Evolutionary conservation across 1,140 invertebrate genomes (phyloP), one percentile per base, ranked within the genome.

Genomic region (Druon quercuslanigerum): DNA sequence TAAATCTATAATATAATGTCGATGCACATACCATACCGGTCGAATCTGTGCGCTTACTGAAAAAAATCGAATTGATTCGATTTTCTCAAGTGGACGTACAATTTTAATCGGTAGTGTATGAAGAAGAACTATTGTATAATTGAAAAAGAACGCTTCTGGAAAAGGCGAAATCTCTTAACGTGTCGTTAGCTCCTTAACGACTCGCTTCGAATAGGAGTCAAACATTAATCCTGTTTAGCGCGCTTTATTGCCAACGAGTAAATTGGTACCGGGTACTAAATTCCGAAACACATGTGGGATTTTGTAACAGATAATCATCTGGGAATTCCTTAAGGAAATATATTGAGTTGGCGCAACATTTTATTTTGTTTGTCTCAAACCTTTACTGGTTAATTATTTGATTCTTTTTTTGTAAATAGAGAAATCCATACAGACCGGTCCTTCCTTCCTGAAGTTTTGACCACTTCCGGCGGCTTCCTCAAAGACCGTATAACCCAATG

Each of bases 141-240:
- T 66, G 46, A 46, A 40, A n/a, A 14, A 66, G 33, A 66, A n/a
- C 14, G 33, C 25, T 50, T 20, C 13, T 20, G 40, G n/a, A 71
- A 46, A 74, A 71, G 57, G 33, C 20, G 60, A 70, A 78, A 78
- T 74, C 72, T 72, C 50, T 73, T 66, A 51, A 75, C 74, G 51
- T 60, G 16, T 16, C 33, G 17, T 51, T 73, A 50, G 54, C 20
- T 72, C 46, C 33, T 54, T 11, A 40, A 33, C 60, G 60, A 66
- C 60, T 66, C 60, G 33, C 60, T 40, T 46, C 60, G 60, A 66
- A 66, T 66, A 66, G 33, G 40, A 66, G 60, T 66, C 25, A 25
- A 33, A 66, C 60, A 66, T 66, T 66, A 66, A 66, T 66, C 60
- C 40, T 25, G 60, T 66, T 66, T 66, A 40, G 60, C 33, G 25